phyloP scores from a whole-genome alignment of 2,113 vertebrate genomes.

The Heptranchias perlo region DNA sequence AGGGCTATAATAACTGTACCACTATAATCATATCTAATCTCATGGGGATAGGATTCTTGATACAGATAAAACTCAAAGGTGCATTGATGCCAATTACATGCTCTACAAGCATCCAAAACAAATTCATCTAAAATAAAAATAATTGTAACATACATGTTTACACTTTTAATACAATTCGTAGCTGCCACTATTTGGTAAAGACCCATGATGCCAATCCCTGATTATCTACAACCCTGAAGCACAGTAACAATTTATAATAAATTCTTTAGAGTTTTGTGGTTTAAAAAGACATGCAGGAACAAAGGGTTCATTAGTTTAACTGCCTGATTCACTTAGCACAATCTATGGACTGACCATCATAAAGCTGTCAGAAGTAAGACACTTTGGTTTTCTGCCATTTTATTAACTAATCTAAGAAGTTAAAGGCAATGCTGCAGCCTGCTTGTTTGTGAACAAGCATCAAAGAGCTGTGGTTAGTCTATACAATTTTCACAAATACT shows the following conservation, averaged over 20 bases:
- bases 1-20: not conserved
- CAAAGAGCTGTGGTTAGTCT: not conserved
- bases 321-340: conserved; percentile 5
- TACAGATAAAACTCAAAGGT: not conserved
- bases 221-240: not conserved
- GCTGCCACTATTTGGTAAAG: not conserved
- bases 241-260: not conserved
- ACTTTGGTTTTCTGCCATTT: conserved; percentile 18
- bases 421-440: not conserved
- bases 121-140: not conserved
- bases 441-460: not conserved
- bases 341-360: conserved; percentile 7
- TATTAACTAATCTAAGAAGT: not conserved
- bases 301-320: conserved; percentile 8
- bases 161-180: not conserved
- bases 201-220: not conserved
- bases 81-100: not conserved
- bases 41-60: not conserved
- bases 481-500: not conserved
- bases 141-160: not conserved
- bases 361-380: conserved; percentile 1
- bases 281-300: conserved; percentile 9
- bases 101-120: not conserved
- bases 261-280: conserved; percentile 32
- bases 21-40: not conserved